Conservation (phyloP, 2,113 vertebrate genomes). For the Benitochromis conjunctus region DNA sequence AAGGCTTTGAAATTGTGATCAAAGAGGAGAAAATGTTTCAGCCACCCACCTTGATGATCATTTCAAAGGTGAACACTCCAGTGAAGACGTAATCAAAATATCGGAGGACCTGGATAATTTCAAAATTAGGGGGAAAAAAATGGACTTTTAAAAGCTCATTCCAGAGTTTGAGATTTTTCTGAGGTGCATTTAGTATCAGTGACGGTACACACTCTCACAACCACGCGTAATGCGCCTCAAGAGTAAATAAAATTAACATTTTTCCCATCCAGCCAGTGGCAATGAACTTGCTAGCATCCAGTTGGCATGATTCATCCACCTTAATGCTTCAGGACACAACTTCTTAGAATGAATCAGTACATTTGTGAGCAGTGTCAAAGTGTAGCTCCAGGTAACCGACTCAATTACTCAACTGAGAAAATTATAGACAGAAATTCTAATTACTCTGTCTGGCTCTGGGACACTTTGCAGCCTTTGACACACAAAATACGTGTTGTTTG, state of each 20-base stretch:
- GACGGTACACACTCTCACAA: neutral
- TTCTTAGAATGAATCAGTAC: neutral
- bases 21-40: neutral
- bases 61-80: constrained; percentile 98
- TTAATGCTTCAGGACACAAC: neutral
- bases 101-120: constrained; percentile 82
- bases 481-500: neutral
- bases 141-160: neutral
- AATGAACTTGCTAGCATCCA: neutral
- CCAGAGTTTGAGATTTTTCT: neutral
- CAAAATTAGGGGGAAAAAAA: neutral
- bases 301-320: neutral
- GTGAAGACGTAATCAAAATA: constrained; percentile 99
- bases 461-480: neutral
- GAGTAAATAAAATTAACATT: neutral
- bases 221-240: neutral
- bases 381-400: neutral
- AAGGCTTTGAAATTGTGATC: neutral
- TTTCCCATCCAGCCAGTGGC: neutral
- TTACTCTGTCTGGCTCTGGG: neutral
- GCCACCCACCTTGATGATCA: constrained; percentile 92
- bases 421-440: neutral
- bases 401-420: neutral
- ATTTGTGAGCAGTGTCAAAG: neutral
- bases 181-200: neutral